Conservation (phyloP, 2,797 vertebrate species). For the Intellagama lesueurii region DNA sequence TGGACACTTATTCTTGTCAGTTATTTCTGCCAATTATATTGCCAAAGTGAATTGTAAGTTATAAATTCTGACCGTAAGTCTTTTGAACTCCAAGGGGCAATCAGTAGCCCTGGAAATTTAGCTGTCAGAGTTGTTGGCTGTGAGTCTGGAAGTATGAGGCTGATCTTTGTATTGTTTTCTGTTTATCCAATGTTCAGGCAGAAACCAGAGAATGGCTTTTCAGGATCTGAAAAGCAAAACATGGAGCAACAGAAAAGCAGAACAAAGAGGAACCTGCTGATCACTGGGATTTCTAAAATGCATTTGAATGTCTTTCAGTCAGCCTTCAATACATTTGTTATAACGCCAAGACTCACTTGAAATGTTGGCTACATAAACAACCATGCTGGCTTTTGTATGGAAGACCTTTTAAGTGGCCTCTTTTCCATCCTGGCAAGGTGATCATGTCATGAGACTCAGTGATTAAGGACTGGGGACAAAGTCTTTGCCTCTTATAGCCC, state of each 20-base stretch:
- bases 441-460: not conserved
- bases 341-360: constrained; percentile 28
- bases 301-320: constrained; percentile 29
- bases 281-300: constrained; percentile 14
- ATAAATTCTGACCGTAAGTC: constrained; percentile 27
- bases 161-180: constrained; percentile 33
- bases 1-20: constrained; percentile 19
- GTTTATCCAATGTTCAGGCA: constrained; percentile 34
- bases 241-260: constrained; percentile 8
- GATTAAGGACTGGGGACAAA: not conserved
- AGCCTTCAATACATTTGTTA: constrained; percentile 27
- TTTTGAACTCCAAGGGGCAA: constrained; percentile 32
- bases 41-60: constrained; percentile 38
- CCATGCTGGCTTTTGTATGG: constrained; percentile 19
- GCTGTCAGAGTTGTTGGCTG: constrained; percentile 40
- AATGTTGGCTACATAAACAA: constrained; percentile 30
- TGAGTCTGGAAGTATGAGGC: constrained; percentile 8
- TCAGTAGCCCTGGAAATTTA: constrained; percentile 23
- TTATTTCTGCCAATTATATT: constrained; percentile 26
- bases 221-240: constrained; percentile 36
- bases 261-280: not conserved
- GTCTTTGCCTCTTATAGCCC: not conserved
- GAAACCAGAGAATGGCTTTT: constrained; percentile 29
- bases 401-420: not conserved
- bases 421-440: not conserved